These are phyloP conservation scores for Neosilurus hyrtlii DNA, from an alignment of 2,797 vertebrate genomes.

Conservation along the genomic window DNA sequence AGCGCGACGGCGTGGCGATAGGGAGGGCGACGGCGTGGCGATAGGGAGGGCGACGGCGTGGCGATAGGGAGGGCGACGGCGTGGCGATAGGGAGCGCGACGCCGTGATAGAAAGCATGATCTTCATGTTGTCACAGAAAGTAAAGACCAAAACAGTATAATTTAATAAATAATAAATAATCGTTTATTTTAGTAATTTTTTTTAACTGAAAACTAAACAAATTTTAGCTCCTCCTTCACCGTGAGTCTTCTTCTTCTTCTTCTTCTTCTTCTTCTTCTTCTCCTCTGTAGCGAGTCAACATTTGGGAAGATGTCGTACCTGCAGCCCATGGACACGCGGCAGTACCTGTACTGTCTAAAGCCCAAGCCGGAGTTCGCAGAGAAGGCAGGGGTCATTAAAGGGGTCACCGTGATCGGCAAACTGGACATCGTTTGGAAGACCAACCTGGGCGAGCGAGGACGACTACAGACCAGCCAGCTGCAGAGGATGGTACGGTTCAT, in stretches of 20 bases:
- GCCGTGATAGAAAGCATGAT: too few relatives aligned
- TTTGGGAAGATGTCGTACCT: conserved; percentile 97
- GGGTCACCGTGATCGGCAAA: conserved; percentile 96
- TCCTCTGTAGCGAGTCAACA: conserved; percentile 80
- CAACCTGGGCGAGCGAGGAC: conserved; percentile 92
- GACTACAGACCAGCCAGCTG: conserved; percentile 95
- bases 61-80: too few relatives aligned
- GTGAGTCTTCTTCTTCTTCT: background rate
- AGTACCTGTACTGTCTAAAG: conserved; percentile 96
- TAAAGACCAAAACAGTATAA: too few relatives aligned
- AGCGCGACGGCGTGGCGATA: too few relatives aligned
- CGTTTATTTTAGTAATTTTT: background rate
- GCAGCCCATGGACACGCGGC: conserved; percentile 95
- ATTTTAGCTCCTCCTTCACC: background rate
- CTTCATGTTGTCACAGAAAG: too few relatives aligned
- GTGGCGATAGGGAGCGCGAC: too few relatives aligned
- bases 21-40: too few relatives aligned
- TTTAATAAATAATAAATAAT: too few relatives aligned
- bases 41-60: too few relatives aligned
- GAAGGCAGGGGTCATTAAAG: conserved; percentile 97
- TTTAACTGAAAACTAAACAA: background rate
- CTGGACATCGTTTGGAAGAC: conserved; percentile 99
- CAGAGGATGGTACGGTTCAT: conserved; percentile 86
- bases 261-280: background rate
- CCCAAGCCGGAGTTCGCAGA: conserved; percentile 96